Base-by-base conservation (phyloP, 2,113 vertebrate species). In the Turdus rufiventris region DNA sequence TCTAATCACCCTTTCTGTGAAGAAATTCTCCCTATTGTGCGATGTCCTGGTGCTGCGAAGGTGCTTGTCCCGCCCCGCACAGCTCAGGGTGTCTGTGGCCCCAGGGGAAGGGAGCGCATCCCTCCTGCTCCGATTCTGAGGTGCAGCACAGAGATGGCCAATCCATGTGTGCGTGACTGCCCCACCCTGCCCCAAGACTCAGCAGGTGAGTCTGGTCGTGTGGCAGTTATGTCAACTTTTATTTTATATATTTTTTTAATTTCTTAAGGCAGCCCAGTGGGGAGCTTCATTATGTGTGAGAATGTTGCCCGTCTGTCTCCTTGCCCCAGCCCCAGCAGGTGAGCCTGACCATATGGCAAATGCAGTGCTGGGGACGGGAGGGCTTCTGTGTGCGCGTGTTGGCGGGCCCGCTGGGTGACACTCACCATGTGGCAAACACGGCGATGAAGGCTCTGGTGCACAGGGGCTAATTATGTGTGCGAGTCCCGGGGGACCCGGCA, bases 321-420 rank as follows among this genome's bases (percentile, higher is more conserved):
- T 34, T 51, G 73, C 72, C 82, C 68, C 56, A 77, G 91, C 51
- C 82, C 58, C 60, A 88, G 91, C 94, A 89, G 95, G 95, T 94
- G 95, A 94, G 78, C 63, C 87, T n/a, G 87, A 43, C 93, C 95
- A 96, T 94, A 92, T 94, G 96, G 95, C 89, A 89, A 34, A 76
- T 66, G 61, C 2, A 42, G 81, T 4, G 70, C 53, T 24, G 62
- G 70, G 48, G 71, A 79, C 14, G 0, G 70, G 45, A 93, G 73
- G 62, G 73, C 31, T 87, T 67, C 73, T 88, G 47, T 3, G 75
- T 14, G 53, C 14, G 5, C 12, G 42, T 51, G 67, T 53, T 54
- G 14, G 2, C 45, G 53, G 66, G 58, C 94, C 81, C 84, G 29
- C 57, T 91, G 93, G 91, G 91, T 92, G 71, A 93, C 91, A 88